Base-by-base conservation (phyloP, 2,113 vertebrate species). In the western clawed frog (Xenopus tropicalis) region DNA sequence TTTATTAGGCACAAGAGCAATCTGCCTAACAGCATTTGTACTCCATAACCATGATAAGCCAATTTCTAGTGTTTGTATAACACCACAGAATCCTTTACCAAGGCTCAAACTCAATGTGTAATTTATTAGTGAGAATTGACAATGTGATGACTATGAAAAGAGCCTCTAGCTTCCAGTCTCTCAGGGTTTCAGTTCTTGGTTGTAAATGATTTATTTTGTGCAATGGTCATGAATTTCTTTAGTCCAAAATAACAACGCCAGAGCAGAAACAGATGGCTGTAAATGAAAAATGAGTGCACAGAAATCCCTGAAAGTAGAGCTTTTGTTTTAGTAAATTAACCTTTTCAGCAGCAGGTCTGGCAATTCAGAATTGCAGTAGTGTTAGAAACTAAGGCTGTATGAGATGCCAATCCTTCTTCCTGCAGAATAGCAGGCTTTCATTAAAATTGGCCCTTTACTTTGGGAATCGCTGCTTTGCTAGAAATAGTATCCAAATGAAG, bases 131-230 rank as follows among this genome's bases (percentile, higher is more conserved):
- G 11, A 17, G n/a, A 68, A 68, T 24, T 42, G 67, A 58, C 67
- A 69, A 58, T 52, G 62, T 58, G 71, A 66, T 57, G 42, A 73
- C 51, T 66, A 56, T 52, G 22, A 66, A 46, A 48, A 65, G 29
- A 65, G 21, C 62, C 63, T 20, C 25, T 37, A 20, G 46, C 62
- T 43, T 46, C 52, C 8, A 11, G 25, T 74, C 57, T 61, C 62
- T 51, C 3, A 16, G 51, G 71, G 56, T 43, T 56, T 17, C 51
- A 1, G 61, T 43, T 65, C 61, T 64, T 37, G 17, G 48, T 44
- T 43, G 51, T 72, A 66, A 65, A 66, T 66, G 71, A 72, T 66
- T 72, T 72, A 65, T 72, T 44, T 65, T 65, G 37, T 57, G 62
- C 51, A 56, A 57, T 65, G 61, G 62, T 62, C 61, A 52, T 71